Base-by-base conservation (phyloP, 2,888 invertebrate genomes). In the Eucera pruinosa region DNA sequence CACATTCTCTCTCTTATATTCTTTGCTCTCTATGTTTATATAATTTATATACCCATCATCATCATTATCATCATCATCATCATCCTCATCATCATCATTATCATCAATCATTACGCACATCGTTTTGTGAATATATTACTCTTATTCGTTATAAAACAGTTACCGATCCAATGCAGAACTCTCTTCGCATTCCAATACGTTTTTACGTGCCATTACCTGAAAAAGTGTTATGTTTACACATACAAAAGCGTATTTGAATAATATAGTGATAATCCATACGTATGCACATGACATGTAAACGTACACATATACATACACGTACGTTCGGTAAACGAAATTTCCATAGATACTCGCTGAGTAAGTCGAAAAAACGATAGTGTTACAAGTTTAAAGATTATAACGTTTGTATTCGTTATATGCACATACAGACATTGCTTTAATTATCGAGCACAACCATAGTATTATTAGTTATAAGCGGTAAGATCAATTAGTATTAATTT, bases 111-210 rank as follows among this genome's bases (percentile, higher is more conserved):
- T 64, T 45, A 41, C 39, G 27, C 62, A 55, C 54, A 68, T 62
- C 73, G 65, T 66, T 60, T 71, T 70, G 55, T 64, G 70, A 86
- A 86, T 86, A 86, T 86, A 86, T 86, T 86, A 86, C 79, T 86
- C 74, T 85, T 81, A 78, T 66, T 80, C 66, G 78, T 76, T 79
- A 85, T 81, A 85, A 86, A 86, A 86, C 83, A 85, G 47, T 84
- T 80, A 78, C 75, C 81, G 65, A 76, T 69, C 73, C 78, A 73
- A 72, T 76, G 67, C 71, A 66, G 73, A 74, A 79, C 72, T 74
- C 54, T 65, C 7, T 3, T 55, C 50, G 27, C 74, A 67, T 74
- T 72, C 65, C 72, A 62, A 71, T 69, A 70, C 54, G 65, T 61
- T 68, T 71, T 70, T 43, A 67, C 76, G 68, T 79, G 77, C 77